Evolutionary conservation across 2,888 invertebrate species (phyloP).

Genomic region (Heliconius charithonia): DNA sequence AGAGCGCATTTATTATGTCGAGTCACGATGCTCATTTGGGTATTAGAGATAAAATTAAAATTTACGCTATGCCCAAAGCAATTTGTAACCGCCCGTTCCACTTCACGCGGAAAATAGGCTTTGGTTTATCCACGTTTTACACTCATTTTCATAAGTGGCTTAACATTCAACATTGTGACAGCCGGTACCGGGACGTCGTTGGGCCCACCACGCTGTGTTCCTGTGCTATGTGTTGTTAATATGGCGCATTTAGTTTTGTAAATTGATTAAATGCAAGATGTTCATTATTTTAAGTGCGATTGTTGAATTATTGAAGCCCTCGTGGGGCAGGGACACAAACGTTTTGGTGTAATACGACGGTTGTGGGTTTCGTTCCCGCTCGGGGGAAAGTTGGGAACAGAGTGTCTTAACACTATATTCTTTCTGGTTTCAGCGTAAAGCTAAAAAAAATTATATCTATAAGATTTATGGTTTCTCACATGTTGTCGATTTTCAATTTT

Average conservation of each 20-base stretch:
- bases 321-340: no score
- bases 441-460: not conserved
- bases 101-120: constrained; percentile 82
- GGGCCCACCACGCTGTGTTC: not conserved
- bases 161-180: constrained; percentile 56
- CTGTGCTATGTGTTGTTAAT: not conserved
- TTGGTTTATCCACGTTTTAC: constrained; percentile 81
- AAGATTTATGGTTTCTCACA: not conserved
- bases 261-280: not conserved
- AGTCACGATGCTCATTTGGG: constrained; percentile 83
- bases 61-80: constrained; percentile 84
- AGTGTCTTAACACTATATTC: no score
- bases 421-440: no score
- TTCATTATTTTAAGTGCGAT: no score
- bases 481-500: not conserved
- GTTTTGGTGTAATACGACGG: no score
- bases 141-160: constrained; percentile 82
- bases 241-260: not conserved
- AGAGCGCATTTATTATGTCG: constrained; percentile 82
- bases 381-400: no score
- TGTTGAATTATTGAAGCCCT: no score
- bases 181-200: constrained; percentile 1
- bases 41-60: constrained; percentile 84
- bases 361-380: no score
- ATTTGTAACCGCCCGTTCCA: constrained; percentile 82